phyloP scores from a whole-genome alignment of 2,888 invertebrate species.

The Amiota communis region DNA sequence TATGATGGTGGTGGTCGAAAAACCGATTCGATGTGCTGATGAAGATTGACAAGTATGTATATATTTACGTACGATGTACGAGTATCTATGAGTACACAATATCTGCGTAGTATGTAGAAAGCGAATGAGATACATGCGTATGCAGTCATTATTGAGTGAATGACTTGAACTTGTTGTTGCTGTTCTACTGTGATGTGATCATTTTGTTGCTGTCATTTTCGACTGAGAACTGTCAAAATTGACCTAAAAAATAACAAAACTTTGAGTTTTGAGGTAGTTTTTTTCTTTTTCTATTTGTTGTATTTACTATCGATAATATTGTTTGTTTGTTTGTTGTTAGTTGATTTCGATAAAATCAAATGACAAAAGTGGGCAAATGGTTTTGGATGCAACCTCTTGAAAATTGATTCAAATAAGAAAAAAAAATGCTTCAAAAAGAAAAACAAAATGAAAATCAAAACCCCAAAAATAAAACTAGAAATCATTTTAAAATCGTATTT shows the following conservation, averaged over 20 bases:
- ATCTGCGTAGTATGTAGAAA: too few relatives aligned
- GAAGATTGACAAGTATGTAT: background rate
- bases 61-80: too few relatives aligned
- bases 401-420: conserved; percentile 26
- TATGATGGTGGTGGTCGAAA: background rate
- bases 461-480: conserved; percentile 36
- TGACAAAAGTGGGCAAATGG: too few relatives aligned
- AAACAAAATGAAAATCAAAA: conserved; percentile 46
- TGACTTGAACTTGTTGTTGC: too few relatives aligned
- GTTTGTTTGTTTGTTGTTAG: too few relatives aligned
- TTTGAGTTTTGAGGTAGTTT: background rate
- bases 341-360: too few relatives aligned
- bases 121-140: too few relatives aligned
- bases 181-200: background rate
- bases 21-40: background rate
- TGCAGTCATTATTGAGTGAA: too few relatives aligned
- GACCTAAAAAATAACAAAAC: conserved; percentile 19
- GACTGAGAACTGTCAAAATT: conserved; percentile 28
- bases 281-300: background rate
- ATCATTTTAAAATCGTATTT: too few relatives aligned
- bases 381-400: background rate
- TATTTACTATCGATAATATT: background rate
- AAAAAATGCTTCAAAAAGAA: conserved; percentile 28
- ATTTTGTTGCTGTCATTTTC: conserved; percentile 16
- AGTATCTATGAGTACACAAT: too few relatives aligned